These are phyloP conservation scores for Nomada fucata DNA, from an alignment of 2,888 invertebrate species.

Conservation along the genomic window DNA sequence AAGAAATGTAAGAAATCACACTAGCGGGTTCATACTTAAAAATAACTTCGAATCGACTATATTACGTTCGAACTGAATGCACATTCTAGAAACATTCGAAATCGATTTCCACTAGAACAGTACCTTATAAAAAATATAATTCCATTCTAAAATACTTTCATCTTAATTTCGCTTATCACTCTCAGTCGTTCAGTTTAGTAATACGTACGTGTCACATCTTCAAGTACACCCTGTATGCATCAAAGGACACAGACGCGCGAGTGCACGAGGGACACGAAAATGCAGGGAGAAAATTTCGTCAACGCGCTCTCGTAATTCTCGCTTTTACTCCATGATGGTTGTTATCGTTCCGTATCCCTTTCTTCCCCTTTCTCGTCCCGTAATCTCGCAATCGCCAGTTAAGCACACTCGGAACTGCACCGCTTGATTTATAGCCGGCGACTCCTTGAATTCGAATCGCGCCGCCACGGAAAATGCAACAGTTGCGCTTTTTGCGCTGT, in stretches of 20 bases:
- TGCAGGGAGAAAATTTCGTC: slow-evolving; percentile 10
- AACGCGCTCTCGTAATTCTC: slow-evolving; percentile 4
- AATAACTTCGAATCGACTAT: too few species aligned
- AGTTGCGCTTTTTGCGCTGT: slow-evolving; percentile 45
- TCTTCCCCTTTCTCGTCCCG: slow-evolving; percentile 27
- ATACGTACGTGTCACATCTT: too few species aligned
- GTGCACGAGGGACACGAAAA: neutral
- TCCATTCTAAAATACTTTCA: too few species aligned
- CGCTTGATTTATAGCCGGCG: slow-evolving; percentile 32
- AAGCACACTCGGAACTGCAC: slow-evolving; percentile 36
- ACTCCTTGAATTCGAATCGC: slow-evolving; percentile 35
- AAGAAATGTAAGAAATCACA: too few species aligned
- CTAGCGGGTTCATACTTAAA: too few species aligned
- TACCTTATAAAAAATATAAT: too few species aligned
- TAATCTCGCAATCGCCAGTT: slow-evolving; percentile 50
- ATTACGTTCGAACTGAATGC: too few species aligned
- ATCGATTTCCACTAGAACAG: too few species aligned
- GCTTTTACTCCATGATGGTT: slow-evolving; percentile 3
- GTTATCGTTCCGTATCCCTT: neutral
- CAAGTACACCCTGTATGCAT: too few species aligned
- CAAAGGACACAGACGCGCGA: neutral
- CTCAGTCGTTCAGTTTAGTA: too few species aligned
- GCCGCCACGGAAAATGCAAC: slow-evolving; percentile 34
- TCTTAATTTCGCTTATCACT: too few species aligned
- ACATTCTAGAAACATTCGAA: too few species aligned